Percentiles rank a stretch among this genome's conserved stretches.
phyloP scores from a whole-genome alignment of 2,113 vertebrate species.

The Ovibos moschatus region DNA sequence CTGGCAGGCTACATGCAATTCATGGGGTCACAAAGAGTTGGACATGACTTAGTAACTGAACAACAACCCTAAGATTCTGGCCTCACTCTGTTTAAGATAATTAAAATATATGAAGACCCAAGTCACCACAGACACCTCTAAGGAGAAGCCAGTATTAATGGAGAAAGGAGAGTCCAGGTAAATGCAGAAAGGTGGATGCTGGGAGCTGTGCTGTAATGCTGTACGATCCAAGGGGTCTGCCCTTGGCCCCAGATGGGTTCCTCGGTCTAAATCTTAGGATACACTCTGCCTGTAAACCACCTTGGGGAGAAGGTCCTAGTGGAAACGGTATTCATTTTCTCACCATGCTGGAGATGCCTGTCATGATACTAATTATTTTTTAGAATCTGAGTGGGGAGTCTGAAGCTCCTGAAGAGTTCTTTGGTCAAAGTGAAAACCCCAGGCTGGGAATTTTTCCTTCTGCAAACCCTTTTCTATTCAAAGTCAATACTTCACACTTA shows the following conservation, averaged over 20 bases:
- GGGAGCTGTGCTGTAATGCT: too few relatives aligned
- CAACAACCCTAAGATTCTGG: not conserved
- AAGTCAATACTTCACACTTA: slow-evolving; percentile 27
- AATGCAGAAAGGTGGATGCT: not conserved
- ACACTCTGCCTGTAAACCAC: too few relatives aligned
- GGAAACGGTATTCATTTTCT: not conserved
- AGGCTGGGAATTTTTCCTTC: slow-evolving; percentile 49
- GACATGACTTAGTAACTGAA: not conserved
- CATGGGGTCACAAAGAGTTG: not conserved
- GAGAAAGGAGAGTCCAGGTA: not conserved
- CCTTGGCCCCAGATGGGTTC: not conserved
- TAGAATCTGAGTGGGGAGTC: not conserved
- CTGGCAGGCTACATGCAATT: not conserved
- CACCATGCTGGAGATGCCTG: not conserved
- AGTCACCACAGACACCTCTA: not conserved
- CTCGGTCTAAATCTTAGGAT: too few relatives aligned
- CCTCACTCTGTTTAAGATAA: not conserved
- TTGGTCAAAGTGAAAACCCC: not conserved
- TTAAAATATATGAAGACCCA: not conserved
- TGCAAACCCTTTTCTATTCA: slow-evolving; percentile 58
- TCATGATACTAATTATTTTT: slow-evolving; percentile 17
- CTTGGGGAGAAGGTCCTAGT: not conserved
- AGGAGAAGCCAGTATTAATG: not conserved
- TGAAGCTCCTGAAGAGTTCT: not conserved
- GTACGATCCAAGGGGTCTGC: not conserved